Evolutionary conservation across 2,797 vertebrate species (phyloP), one percentile per base, ranked within the genome.

Genomic region (Schizopygopsis malacanthus): DNA sequence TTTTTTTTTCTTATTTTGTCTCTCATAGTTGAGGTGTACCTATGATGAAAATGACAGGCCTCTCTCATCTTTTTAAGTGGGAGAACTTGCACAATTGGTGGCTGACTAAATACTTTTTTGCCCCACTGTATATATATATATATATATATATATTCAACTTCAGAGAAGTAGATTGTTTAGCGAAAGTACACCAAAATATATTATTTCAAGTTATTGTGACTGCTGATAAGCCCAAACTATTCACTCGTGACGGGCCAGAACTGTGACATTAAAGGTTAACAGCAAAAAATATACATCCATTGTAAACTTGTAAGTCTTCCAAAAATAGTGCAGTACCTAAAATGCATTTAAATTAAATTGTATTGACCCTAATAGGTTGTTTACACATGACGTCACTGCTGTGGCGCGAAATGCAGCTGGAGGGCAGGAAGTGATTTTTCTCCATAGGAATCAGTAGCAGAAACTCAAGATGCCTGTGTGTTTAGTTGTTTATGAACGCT

Each of bases 111-210:
- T n/a, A n/a, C n/a, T n/a, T n/a, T n/a, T n/a, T n/a, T n/a, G n/a
- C n/a, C n/a, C n/a, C n/a, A n/a, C n/a, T n/a, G n/a, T n/a, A n/a
- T 18, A 67, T 67, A 67, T 67, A 67, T 65, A 69, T 39, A 15
- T 70, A n/a, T 67, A 67, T 67, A 67, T 65, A 69, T 39, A 6
- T 70, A 45, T 73, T 47, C 25, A 7, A 18, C 43, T 50, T 73
- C 25, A 33, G 8, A 9, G 15, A 52, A 13, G 28, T 33, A 33
- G 15, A 5, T 11, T 37, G 20, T 45, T 52, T n/a, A 7, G 71
- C 2, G 3, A 25, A 50, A 47, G 71, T 28, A 28, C 13, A 73
- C 28, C 3, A 5, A 73, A 50, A 50, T 28, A 1, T 1, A 33
- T 65, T 65, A n/a, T 65, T 15, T 7, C 15, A 65, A 15, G 2